A percentile compares a stretch with the other conserved stretches of the same genome.
phyloP scores from a whole-genome alignment of 2,113 vertebrate species.

The Myotis brandtii region DNA sequence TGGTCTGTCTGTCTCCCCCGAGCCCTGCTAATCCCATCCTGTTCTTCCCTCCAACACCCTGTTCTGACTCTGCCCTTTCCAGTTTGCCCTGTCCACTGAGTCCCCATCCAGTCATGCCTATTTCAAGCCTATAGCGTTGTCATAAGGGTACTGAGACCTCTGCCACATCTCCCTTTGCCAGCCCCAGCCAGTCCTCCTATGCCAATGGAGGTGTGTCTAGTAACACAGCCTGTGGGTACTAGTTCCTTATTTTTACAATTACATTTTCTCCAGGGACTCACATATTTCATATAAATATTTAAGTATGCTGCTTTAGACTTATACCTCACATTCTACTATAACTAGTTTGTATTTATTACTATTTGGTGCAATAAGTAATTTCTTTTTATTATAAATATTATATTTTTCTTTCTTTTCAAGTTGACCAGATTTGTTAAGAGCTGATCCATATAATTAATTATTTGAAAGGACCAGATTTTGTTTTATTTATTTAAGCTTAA shows the following conservation, averaged over 20 bases:
- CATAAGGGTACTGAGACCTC: background rate
- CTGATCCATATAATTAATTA: background rate
- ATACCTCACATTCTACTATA: background rate
- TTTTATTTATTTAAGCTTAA: background rate
- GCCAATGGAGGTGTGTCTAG: background rate
- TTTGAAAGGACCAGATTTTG: background rate
- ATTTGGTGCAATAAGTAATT: background rate
- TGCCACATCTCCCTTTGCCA: background rate
- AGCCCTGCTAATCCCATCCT: background rate
- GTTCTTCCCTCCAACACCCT: background rate
- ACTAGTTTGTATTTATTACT: background rate
- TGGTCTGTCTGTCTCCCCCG: background rate
- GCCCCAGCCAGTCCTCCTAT: background rate
- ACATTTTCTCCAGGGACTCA: background rate
- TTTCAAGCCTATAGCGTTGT: background rate
- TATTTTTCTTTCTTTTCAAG: background rate
- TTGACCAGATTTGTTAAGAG: background rate
- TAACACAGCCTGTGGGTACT: background rate
- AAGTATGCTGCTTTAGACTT: background rate
- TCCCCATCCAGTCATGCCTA: background rate
- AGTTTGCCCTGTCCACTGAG: background rate
- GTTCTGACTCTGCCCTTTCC: background rate
- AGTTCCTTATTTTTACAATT: background rate
- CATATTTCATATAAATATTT: conserved; percentile 9
- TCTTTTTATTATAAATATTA: background rate